Conservation (phyloP, 2,113 vertebrate genomes). For the Stercorarius parasiticus region DNA sequence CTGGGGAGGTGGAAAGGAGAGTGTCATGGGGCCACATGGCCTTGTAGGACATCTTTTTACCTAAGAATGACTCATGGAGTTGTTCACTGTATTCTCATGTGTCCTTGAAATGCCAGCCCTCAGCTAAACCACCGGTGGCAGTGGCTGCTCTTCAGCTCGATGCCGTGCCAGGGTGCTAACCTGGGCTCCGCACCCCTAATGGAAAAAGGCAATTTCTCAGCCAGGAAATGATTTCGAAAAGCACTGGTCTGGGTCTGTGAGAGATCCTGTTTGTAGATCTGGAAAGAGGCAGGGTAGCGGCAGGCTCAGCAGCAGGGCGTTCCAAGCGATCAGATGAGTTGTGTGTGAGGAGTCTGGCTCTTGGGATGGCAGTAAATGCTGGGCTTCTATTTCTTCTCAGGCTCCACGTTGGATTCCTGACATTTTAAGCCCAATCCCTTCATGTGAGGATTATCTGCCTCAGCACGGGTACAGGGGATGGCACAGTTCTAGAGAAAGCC, state of each 20-base stretch:
- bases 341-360: neutral
- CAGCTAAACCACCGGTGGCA: neutral
- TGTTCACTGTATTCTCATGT: neutral
- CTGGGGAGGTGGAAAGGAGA: neutral
- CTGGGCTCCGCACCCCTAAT: neutral
- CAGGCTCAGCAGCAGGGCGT: neutral
- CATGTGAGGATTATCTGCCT: conserved; percentile 29
- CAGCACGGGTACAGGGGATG: neutral
- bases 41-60: neutral
- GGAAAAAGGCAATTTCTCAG: neutral
- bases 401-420: neutral
- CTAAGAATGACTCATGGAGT: neutral
- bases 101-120: neutral
- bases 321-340: neutral
- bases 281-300: neutral
- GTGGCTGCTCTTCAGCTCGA: neutral
- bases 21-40: rapidly evolving
- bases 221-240: neutral
- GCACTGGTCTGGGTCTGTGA: neutral
- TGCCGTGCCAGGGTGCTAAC: neutral
- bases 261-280: neutral
- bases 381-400: neutral
- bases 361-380: neutral
- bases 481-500: conserved; percentile 10
- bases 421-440: conserved; percentile 12